phyloP scores from a whole-genome alignment of 2,113 vertebrate genomes.

The Platichthys stellatus region DNA sequence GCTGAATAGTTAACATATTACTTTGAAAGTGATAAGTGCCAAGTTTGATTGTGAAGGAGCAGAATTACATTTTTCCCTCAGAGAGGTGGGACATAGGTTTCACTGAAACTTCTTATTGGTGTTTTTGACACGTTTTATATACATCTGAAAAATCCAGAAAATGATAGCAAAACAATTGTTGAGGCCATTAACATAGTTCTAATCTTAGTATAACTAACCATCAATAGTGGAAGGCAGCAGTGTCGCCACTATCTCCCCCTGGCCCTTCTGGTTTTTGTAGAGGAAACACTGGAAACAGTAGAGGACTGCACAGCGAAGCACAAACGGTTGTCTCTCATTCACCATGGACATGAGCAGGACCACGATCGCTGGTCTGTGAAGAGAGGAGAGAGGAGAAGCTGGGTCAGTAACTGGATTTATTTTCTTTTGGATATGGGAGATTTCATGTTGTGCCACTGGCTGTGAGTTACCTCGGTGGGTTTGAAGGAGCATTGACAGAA shows the following conservation, averaged over 20 bases:
- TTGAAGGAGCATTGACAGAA: conserved; percentile 97
- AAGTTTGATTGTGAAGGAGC: too few species aligned
- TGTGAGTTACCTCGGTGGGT: conserved; percentile 89
- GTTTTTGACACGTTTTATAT: too few species aligned
- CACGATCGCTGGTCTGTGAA: conserved; percentile 92
- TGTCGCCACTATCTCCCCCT: conserved; percentile 95
- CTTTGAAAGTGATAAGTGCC: too few species aligned
- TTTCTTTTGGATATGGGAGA: not conserved
- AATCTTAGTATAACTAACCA: conserved; percentile 76
- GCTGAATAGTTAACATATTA: not conserved
- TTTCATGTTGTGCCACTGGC: not conserved
- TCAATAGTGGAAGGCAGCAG: conserved; percentile 97
- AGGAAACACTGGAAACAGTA: conserved; percentile 99
- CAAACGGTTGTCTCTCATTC: conserved; percentile 95
- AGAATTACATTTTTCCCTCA: too few species aligned
- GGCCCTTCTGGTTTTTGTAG: conserved; percentile 97
- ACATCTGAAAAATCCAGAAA: too few species aligned
- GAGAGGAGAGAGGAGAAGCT: not conserved
- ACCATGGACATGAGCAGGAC: conserved; percentile 99
- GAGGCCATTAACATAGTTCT: not conserved
- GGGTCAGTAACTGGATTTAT: not conserved
- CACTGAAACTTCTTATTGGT: too few species aligned
- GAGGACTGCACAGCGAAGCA: conserved; percentile 95
- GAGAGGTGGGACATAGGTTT: too few species aligned
- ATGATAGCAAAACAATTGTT: too few species aligned